These are phyloP conservation scores for Odontophorus gujanensis DNA, from an alignment of 2,113 vertebrate genomes.

Conservation along the genomic window DNA sequence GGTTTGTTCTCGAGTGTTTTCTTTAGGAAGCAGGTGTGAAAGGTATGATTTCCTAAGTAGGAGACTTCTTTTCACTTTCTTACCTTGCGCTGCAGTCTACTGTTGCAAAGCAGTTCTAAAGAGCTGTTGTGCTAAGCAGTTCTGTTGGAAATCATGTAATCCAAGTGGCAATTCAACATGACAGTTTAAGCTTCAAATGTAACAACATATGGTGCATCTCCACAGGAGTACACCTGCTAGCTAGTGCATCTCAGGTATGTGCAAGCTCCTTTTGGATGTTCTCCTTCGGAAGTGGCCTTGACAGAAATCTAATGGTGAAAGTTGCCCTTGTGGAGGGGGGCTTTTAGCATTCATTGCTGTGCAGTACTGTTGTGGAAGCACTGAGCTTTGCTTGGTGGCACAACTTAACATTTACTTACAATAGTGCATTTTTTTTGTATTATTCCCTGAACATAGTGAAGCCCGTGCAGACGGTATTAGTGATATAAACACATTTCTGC, in stretches of 20 bases:
- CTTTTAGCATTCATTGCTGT: accelerated
- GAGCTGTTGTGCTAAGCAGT: neutral
- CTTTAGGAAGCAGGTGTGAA: neutral
- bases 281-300: neutral
- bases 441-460: neutral
- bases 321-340: neutral
- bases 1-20: neutral
- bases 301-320: neutral
- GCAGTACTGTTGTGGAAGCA: neutral
- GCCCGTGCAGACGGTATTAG: neutral
- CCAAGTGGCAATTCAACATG: accelerated
- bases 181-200: neutral
- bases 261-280: neutral
- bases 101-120: neutral
- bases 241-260: neutral
- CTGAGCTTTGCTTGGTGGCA: neutral
- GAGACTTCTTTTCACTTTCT: neutral
- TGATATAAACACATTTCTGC: neutral
- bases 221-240: neutral
- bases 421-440: neutral
- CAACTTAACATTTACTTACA: neutral
- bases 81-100: neutral
- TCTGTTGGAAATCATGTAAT: neutral
- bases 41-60: neutral
- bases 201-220: neutral